Evolutionary conservation across 2,113 vertebrate genomes (phyloP).

Genomic region (Regulus satrapa): DNA sequence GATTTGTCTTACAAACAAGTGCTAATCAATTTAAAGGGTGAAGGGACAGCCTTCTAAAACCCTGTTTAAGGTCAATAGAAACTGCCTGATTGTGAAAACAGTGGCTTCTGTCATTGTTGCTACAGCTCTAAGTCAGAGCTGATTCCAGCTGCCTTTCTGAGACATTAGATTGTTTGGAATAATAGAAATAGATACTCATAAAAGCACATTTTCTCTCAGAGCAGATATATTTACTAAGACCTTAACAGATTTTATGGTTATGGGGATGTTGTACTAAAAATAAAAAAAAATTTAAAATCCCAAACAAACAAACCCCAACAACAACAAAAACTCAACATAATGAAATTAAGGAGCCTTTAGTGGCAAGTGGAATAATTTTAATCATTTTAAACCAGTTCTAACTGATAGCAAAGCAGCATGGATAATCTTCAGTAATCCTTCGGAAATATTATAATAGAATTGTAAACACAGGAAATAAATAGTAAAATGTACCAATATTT

Average conservation of each 20-base stretch:
- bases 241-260: not conserved
- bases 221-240: not conserved
- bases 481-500: not conserved
- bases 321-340: too few relatives aligned
- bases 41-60: not conserved
- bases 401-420: not conserved
- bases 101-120: not conserved
- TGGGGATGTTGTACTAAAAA: too few relatives aligned
- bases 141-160: not conserved
- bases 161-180: not conserved
- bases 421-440: not conserved
- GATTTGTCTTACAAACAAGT: not conserved
- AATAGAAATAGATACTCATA: not conserved
- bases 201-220: not conserved
- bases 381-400: not conserved
- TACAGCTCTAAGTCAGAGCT: not conserved
- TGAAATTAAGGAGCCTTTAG: not conserved
- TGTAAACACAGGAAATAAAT: not conserved
- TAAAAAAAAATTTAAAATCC: too few relatives aligned
- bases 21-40: not conserved
- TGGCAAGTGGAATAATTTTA: not conserved
- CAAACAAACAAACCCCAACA: too few relatives aligned
- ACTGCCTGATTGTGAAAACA: not conserved
- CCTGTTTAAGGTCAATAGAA: not conserved
- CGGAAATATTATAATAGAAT: not conserved